Evolutionary conservation across 1,140 invertebrate genomes (phyloP), one percentile per base, ranked within the genome.

Genomic region (Nasonia longicornis): DNA sequence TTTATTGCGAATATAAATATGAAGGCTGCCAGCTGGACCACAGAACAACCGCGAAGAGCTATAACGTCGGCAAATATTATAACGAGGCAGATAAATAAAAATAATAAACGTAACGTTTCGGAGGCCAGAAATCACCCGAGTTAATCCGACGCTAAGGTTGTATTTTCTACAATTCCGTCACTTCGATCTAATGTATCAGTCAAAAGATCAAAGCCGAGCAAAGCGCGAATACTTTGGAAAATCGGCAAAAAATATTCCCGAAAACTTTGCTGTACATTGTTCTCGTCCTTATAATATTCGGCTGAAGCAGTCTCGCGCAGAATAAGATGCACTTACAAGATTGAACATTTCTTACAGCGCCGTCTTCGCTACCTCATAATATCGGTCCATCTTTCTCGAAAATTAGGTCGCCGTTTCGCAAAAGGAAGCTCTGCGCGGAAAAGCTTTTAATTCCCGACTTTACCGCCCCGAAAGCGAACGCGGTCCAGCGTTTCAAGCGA

Each of bases 251-350:
- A 58, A 58, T 20, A 58, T n/a, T 20, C 52, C 52, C 6, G 16
- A 58, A 58, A 20, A 20, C 7, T 7, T n/a, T 0, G 20, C 20
- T 58, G 16, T 58, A 58, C 52, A 58, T 58, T n/a, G 52, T 58
- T 58, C 20, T 16, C 52, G 7, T 16, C 70, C 20, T 31, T 71
- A 38, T 71, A 35, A 4, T 35, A 35, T 71, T 16, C 1, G 29
- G 12, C 11, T 42, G 4, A 16, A 42, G 35, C 12, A 10, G 3
- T 71, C 20, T 26, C n/a, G 16, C 4, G 1, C 4, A 1, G 26
- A 29, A 67, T 29, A 63, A 20, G 11, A 29, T 63, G 48, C 73
- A 75, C 73, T 75, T 45, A 75, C 73, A 31, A 75, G 73, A 75
- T 75, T 75, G 52, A 63, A 63, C 52, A 75, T 75, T 75, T 75